phyloP scores from a whole-genome alignment of 2,797 vertebrate genomes.

The Urosaurus nigricauda region DNA sequence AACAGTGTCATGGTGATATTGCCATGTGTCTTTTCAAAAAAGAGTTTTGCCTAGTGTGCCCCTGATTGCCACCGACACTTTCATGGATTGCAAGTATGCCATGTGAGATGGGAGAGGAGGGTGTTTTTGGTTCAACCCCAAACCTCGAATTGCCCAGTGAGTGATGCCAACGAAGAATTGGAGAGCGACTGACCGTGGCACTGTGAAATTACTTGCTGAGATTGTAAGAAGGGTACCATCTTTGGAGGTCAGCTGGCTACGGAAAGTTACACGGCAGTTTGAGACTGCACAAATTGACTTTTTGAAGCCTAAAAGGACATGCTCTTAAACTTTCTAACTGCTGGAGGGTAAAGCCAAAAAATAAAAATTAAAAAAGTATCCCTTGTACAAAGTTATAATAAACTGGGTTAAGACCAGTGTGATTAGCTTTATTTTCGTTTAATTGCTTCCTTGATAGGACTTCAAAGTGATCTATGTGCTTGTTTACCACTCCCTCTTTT shows the following conservation, averaged over 20 bases:
- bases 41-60: neutral
- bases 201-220: neutral
- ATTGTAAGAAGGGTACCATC: neutral
- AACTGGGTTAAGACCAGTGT: constrained; percentile 31
- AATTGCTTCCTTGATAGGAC: constrained; percentile 42
- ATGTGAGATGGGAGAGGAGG: neutral
- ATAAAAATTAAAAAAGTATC: neutral
- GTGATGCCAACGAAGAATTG: neutral
- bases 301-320: neutral
- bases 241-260: neutral
- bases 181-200: too few relatives aligned
- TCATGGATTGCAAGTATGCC: neutral
- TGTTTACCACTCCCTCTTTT: constrained; percentile 27
- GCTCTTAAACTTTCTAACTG: constrained; percentile 9
- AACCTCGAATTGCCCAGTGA: neutral
- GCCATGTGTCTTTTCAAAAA: neutral
- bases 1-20: too few relatives aligned
- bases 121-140: too few relatives aligned
- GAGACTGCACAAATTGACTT: neutral
- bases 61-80: neutral
- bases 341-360: constrained; percentile 28
- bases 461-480: constrained; percentile 38
- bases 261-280: neutral
- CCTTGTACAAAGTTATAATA: neutral
- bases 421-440: constrained; percentile 52